A percentile compares a stretch with the other conserved stretches of the same genome.
Evolutionary conservation across 2,888 invertebrate genomes (phyloP).

Genomic region (Pseudoips prasinana): DNA sequence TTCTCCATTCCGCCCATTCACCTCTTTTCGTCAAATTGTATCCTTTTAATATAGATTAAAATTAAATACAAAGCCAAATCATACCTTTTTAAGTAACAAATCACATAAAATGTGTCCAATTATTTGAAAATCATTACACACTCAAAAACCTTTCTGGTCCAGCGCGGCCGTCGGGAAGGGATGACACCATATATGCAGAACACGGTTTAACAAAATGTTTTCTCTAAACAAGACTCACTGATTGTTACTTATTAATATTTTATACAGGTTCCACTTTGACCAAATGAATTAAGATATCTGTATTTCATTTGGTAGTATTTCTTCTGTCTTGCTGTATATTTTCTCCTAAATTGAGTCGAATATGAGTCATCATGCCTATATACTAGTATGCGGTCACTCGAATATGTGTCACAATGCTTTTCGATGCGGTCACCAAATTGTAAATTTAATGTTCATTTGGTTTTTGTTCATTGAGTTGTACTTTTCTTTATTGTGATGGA

Average conservation of each 20-base stretch:
- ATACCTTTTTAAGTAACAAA: too few species aligned
- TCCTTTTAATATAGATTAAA: too few species aligned
- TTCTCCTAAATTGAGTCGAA: slow-evolving; percentile 66
- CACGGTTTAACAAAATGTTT: slow-evolving; percentile 74
- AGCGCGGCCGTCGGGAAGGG: too few species aligned
- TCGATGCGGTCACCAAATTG: slow-evolving; percentile 77
- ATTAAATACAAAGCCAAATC: too few species aligned
- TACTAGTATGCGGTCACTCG: slow-evolving; percentile 81
- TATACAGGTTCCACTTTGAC: slow-evolving; percentile 80
- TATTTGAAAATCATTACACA: too few species aligned
- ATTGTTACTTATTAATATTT: slow-evolving; percentile 82
- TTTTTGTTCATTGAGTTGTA: slow-evolving; percentile 65
- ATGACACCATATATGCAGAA: slow-evolving; percentile 79
- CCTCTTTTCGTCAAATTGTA: too few species aligned
- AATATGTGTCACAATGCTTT: slow-evolving; percentile 81
- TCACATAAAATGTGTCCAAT: too few species aligned
- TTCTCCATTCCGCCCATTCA: too few species aligned
- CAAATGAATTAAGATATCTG: slow-evolving; percentile 79
- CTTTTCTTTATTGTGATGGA: slow-evolving; percentile 74
- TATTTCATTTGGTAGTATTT: slow-evolving; percentile 76
- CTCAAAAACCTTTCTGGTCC: too few species aligned
- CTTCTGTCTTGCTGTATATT: slow-evolving; percentile 68
- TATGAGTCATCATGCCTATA: too few species aligned
- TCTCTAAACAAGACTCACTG: slow-evolving; percentile 83
- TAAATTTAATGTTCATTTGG: slow-evolving; percentile 57